Percentiles rank a stretch among this genome's conserved stretches.
Conservation (phyloP, 1,140 invertebrate species). For the Microplitis mediator region DNA sequence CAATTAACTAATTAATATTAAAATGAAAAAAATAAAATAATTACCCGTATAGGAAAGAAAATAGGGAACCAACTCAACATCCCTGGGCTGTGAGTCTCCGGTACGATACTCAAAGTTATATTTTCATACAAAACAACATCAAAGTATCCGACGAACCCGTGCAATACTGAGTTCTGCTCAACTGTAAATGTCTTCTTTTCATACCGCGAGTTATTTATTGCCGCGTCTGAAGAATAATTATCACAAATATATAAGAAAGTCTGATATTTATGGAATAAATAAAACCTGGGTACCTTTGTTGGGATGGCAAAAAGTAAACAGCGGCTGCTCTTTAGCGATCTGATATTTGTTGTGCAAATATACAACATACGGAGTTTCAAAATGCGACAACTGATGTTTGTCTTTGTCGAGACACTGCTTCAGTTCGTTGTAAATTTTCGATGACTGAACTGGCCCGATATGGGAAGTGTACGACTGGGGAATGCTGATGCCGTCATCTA, state of each 20-base stretch:
- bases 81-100: constrained; percentile 82
- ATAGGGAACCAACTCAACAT: constrained; percentile 99
- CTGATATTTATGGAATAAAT: background rate
- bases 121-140: constrained; percentile 85
- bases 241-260: background rate
- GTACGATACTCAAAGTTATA: constrained; percentile 87
- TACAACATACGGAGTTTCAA: constrained; percentile 92
- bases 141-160: constrained; percentile 96
- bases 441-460: constrained; percentile 83
- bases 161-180: constrained; percentile 77
- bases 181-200: constrained; percentile 73
- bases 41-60: constrained; percentile 86
- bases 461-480: constrained; percentile 90
- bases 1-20: too few species aligned
- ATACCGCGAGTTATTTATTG: constrained; percentile 79
- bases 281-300: constrained; percentile 65
- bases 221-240: constrained; percentile 47
- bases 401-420: constrained; percentile 65
- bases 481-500: constrained; percentile 89
- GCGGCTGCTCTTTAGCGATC: constrained; percentile 76
- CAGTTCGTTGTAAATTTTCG: constrained; percentile 78
- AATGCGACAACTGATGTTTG: constrained; percentile 67
- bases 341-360: constrained; percentile 89
- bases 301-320: constrained; percentile 92
- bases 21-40: constrained; percentile 17